Evolutionary conservation across 2,113 vertebrate genomes (phyloP), one percentile per base, ranked within the genome.

Genomic region (Daubentonia madagascariensis): DNA sequence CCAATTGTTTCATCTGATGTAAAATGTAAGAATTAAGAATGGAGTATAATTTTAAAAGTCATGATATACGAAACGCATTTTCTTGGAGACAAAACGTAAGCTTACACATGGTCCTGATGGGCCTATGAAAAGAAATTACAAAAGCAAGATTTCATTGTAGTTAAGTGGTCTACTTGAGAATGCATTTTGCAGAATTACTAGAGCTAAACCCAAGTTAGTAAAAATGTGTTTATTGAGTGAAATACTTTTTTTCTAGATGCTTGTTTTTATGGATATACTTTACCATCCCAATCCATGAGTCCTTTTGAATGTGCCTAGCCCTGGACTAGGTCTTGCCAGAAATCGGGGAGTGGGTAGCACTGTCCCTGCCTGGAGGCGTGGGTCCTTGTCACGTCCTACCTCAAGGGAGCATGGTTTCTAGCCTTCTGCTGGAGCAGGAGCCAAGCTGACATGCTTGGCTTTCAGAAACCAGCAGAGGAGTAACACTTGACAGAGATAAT

Each of bases 11-110:
- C 73, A 63, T 61, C 17, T 87, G 25, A 61, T 61, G 4, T 85
- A 73, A 93, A 95, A 78, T 90, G 32, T 73, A 70, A 94, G n/a
- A 61, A 79, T 92, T 88, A 80, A 88, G 50, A 48, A 35, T 88
- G 4, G 59, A 68, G 9, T 80, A 40, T 70, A 85, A 22, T 83
- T 88, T 87, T 79, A 68, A 94, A 95, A 96, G 63, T 61, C 9
- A 10, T 28, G 28, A 61, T 83, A 4, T 67, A 32, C 79, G 54
- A 95, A 67, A 87, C 79, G 32, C 68, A 17, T 79, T 73, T 90
- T 72, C 11, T 61, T 86, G 54, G 61, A 76, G 85, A 78, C 23
- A 57, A 68, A 85, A 78, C n/a, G 11, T 18, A 52, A 88, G n/a
- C 16, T 79, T 67, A 63, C 1, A 25, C 37, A 48, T 54, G 25